Base-by-base conservation (phyloP, 2,113 vertebrate species). In the Theropithecus gelada region DNA sequence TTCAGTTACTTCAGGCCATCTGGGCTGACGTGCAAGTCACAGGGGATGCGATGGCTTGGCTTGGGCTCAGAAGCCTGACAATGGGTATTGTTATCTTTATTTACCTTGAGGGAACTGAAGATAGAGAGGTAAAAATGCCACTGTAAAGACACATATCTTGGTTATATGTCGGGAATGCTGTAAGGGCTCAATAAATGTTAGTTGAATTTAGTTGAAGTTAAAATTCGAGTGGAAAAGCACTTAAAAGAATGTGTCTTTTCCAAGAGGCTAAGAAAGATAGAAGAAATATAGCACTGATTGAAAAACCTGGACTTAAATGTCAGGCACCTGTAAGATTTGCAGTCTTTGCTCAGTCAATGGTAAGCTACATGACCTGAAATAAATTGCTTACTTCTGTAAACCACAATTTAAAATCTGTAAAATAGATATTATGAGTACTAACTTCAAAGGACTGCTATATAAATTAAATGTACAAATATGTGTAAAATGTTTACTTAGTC, bases 361-460 rank as follows among this genome's bases (percentile, higher is more conserved):
- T 93, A 50, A 93, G 8, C n/a, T 50, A 48, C 2, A 9, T 88
- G 68, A 80, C 3, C 32, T 73, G 40, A 80, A 87, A 80, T 95
- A 95, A 80, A 80, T 70, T 50, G 45, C 40, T 92, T 83, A 82
- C 86, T 87, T 93, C 81, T 90, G 20, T 70, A 92, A 85, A 81
- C 35, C 2, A 90, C 12, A 72, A 27, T 73, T 59, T 84, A 80
- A 95, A 96, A 70, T 73, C 11, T 85, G n/a, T 78, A n/a, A 70
- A 76, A 20, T 32, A 83, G 48, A 40, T 89, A 76, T 57, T 83
- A n/a, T 59, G 52, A 43, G n/a, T 43, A 89, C 14, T 61, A 81
- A 81, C 18, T 83, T 90, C 5, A 50, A 72, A 88, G 16, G 1
- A 20, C 7, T 78, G 6, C 30, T 30, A 50, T 48, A 72, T 90